Conservation (phyloP, 2,797 vertebrate species). For the Otolemur crassicaudatus region DNA sequence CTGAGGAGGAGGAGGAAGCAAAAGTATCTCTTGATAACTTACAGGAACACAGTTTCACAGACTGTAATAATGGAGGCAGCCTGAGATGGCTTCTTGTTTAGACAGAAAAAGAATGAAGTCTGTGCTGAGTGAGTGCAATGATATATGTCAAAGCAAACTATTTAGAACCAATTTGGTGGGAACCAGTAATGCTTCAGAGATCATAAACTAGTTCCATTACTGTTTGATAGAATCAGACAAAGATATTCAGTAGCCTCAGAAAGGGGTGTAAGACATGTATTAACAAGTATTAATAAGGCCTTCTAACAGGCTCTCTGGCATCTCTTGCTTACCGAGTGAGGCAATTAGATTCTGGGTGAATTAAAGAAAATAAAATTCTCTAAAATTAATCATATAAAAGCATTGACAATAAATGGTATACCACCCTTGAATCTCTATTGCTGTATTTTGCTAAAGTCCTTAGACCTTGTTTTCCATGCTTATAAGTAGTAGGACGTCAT, state of each 20-base stretch:
- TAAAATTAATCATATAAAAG: slow-evolving; percentile 4
- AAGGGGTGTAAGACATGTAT: not conserved
- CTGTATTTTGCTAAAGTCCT: slow-evolving; percentile 1
- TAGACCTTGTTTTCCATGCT: not conserved
- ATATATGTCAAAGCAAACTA: slow-evolving; percentile 30
- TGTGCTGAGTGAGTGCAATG: not conserved
- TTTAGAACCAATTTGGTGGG: slow-evolving; percentile 40
- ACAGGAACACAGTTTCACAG: not conserved
- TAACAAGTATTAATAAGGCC: not conserved
- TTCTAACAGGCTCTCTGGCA: not conserved
- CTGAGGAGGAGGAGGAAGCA: not conserved
- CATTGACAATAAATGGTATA: not conserved
- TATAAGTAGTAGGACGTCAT: not conserved
- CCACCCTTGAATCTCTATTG: slow-evolving; percentile 8
- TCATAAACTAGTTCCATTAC: slow-evolving; percentile 36
- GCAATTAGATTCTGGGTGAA: slow-evolving; percentile 9
- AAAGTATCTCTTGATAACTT: not conserved
- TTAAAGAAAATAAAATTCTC: slow-evolving; percentile 30
- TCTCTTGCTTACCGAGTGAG: not conserved
- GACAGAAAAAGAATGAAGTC: slow-evolving; percentile 36
- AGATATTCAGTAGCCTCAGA: slow-evolving; percentile 9
- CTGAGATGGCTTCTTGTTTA: slow-evolving; percentile 45
- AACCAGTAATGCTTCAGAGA: slow-evolving; percentile 39
- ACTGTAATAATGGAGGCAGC: not conserved
- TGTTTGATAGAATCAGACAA: not conserved